These are phyloP conservation scores for Synergus laeviventris DNA, from an alignment of 2,888 invertebrate genomes.

Conservation along the genomic window DNA sequence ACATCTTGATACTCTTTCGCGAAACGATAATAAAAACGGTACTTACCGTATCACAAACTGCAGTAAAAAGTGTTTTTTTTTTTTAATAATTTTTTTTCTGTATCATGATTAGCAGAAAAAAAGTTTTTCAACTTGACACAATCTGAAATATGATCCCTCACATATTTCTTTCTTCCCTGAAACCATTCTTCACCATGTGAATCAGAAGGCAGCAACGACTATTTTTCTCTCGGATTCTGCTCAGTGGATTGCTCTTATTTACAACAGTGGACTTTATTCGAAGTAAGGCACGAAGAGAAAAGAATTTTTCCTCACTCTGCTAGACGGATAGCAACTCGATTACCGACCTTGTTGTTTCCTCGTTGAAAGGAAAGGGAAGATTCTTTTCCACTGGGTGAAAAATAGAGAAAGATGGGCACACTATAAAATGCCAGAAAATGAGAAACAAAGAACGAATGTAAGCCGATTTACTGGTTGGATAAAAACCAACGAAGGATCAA, in stretches of 20 bases:
- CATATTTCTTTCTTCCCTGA: neutral
- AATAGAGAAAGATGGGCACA: neutral
- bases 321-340: conserved; percentile 33
- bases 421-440: neutral
- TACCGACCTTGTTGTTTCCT: conserved; percentile 25
- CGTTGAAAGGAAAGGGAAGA: neutral
- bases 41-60: neutral
- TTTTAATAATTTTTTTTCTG: neutral
- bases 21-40: neutral
- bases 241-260: conserved; percentile 28
- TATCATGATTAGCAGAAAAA: conserved; percentile 7
- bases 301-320: conserved; percentile 9
- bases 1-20: neutral
- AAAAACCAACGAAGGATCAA: neutral
- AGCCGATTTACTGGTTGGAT: neutral
- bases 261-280: conserved; percentile 19
- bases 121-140: neutral
- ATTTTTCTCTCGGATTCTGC: conserved; percentile 45
- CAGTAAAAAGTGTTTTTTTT: too few species aligned
- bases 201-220: neutral
- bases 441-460: neutral
- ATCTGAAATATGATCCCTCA: neutral
- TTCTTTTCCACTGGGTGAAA: neutral
- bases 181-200: conserved; percentile 4
- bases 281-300: conserved; percentile 19